A percentile compares a stretch with the other conserved stretches of the same genome.
These are phyloP conservation scores for Loris lydekkerianus DNA, from an alignment of 2,797 vertebrate species.

Conservation along the genomic window DNA sequence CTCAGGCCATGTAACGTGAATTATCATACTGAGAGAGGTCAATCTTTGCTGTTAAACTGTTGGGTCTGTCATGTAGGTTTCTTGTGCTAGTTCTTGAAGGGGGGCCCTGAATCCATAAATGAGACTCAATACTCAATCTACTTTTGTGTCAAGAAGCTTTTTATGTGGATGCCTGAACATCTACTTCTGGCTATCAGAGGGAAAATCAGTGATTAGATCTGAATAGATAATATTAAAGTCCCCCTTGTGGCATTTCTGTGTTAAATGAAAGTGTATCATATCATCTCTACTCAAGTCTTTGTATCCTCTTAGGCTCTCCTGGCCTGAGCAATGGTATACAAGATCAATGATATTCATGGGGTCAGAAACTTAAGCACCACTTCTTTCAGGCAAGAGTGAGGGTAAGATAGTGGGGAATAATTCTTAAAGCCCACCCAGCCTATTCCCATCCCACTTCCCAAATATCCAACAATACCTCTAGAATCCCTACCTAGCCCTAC, in stretches of 20 bases:
- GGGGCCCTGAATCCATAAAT: background rate
- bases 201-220: background rate
- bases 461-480: background rate
- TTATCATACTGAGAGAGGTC: background rate
- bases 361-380: background rate
- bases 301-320: background rate
- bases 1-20: background rate
- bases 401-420: background rate
- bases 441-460: background rate
- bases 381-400: background rate
- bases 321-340: background rate
- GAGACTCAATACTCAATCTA: constrained; percentile 39
- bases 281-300: background rate
- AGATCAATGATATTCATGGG: background rate
- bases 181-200: background rate
- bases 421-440: background rate
- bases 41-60: background rate
- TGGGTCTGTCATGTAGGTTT: background rate
- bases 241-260: background rate
- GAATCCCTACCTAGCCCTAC: background rate
- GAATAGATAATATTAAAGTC: background rate
- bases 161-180: background rate
- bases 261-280: background rate
- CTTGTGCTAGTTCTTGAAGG: background rate
- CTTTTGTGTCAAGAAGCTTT: constrained; percentile 47